Evolutionary conservation across 2,888 invertebrate genomes (phyloP), one percentile per base, ranked within the genome.

Genomic region (Drosophila birchii): DNA sequence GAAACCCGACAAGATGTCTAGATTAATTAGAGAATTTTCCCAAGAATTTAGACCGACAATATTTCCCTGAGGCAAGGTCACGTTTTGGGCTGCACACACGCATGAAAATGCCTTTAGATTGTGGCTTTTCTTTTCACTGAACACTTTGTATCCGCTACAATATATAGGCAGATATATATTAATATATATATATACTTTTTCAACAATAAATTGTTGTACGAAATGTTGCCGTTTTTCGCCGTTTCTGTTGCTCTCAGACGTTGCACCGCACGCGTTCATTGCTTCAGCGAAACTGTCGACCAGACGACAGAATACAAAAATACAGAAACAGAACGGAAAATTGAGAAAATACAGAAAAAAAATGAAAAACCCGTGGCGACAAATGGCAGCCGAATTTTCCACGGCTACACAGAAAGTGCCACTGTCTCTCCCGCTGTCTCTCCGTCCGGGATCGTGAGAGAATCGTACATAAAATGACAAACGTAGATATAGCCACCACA

Each of bases 231-330:
- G 81, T 60, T 76, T 83, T 72, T 76, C 74, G 68, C 71, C 58
- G 73, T 70, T 70, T 77, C 70, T 49, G 71, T 47, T 58, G 51
- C 58, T 61, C 29, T 70, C 53, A 58, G 43, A 58, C 49, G 56
- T 58, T 89, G 77, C 83, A 88, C 88, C 86, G 84, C 78, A 79
- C 86, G 80, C 86, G 89, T 76, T 89, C 86, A 86, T 86, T 79
- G 86, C 86, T 82, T 79, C 73, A 79, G 78, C 79, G 71, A 81
- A 80, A 86, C 86, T 86, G 88, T 29, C 59, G 80, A 38, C 57
- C 73, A 49, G 49, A 59, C 67, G 51, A 78, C 70, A 54, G 60
- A 55, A 38, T 14, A 43, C 76, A 36, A 76, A 67, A 71, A 74
- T 71, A 58, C 59, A 26, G 41, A 64, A 44, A 64, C 34, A 36